Conservation (phyloP, 1,140 invertebrate genomes). For the Mesaphorura yosii region DNA sequence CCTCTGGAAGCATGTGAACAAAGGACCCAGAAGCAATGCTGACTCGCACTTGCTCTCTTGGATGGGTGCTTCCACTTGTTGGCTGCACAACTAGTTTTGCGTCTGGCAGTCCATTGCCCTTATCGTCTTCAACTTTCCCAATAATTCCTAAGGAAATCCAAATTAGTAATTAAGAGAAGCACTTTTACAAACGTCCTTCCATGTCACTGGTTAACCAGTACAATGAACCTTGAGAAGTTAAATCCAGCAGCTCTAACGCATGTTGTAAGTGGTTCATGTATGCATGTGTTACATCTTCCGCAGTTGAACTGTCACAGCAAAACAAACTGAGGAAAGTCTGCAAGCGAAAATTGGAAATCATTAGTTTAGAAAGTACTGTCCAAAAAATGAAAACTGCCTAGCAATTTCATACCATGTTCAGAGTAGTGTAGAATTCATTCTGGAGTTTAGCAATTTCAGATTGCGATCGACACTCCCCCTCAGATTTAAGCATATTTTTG, state of each 20-base stretch:
- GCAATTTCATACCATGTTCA: not conserved
- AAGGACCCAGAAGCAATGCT: constrained; percentile 54
- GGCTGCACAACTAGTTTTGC: constrained; percentile 52
- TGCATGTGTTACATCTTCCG: constrained; percentile 10
- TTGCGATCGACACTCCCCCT: too few relatives aligned
- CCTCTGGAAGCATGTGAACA: constrained; percentile 52
- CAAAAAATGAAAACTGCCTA: too few relatives aligned
- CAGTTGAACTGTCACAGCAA: constrained; percentile 25
- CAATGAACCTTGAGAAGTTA: constrained; percentile 27
- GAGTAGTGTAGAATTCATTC: not conserved
- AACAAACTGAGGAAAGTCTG: constrained; percentile 22
- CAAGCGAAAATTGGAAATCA: too few relatives aligned
- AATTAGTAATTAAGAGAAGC: constrained; percentile 16
- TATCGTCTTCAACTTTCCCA: constrained; percentile 54
- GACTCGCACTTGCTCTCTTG: constrained; percentile 46
- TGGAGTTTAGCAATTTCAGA: too few relatives aligned
- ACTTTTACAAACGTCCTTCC: not conserved
- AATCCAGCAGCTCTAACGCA: constrained; percentile 25
- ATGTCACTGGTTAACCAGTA: not conserved
- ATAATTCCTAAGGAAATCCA: constrained; percentile 48
- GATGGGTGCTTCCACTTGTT: constrained; percentile 38
- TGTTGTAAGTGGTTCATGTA: constrained; percentile 25
- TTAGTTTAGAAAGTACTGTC: too few relatives aligned
- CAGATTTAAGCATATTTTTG: too few relatives aligned
- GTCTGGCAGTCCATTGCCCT: constrained; percentile 51